These are phyloP conservation scores for Drosophila sp. DNA, from an alignment of 1,140 invertebrate species.

Conservation along the genomic window DNA sequence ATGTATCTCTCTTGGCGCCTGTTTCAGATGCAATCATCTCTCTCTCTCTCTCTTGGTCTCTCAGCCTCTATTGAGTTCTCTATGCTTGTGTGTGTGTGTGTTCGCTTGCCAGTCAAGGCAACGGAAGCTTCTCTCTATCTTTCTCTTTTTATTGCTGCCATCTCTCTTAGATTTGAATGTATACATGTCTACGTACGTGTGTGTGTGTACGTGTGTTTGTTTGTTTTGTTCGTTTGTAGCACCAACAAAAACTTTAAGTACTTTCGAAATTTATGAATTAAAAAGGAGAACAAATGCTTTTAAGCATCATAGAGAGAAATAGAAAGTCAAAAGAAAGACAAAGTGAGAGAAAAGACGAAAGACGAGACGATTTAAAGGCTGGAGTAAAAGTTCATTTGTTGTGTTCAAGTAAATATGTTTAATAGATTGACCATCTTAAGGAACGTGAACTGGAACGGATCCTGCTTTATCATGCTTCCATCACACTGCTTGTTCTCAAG, in stretches of 20 bases:
- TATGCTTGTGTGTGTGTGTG: constrained; percentile 31
- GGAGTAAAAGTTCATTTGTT: background rate
- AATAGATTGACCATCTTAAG: background rate
- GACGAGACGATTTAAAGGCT: background rate
- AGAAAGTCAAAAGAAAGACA: background rate
- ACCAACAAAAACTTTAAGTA: background rate
- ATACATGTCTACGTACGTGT: constrained; percentile 5
- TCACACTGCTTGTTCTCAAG: no score
- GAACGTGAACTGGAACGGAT: no score
- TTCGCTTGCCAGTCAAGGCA: constrained; percentile 68
- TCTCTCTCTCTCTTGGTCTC: background rate
- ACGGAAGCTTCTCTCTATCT: constrained; percentile 22
- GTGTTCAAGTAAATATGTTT: no score
- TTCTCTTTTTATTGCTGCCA: constrained; percentile 1
- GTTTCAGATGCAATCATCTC: constrained; percentile 7
- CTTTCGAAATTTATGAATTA: constrained; percentile 9
- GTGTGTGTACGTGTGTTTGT: background rate
- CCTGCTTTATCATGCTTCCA: no score
- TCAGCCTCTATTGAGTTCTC: background rate
- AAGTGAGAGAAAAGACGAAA: background rate
- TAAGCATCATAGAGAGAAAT: background rate
- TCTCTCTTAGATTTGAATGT: background rate
- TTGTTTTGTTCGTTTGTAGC: background rate
- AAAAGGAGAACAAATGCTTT: constrained; percentile 4
- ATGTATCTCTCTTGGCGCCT: background rate